phyloP scores from a whole-genome alignment of 2,113 vertebrate genomes.

The Globicephala melas region DNA sequence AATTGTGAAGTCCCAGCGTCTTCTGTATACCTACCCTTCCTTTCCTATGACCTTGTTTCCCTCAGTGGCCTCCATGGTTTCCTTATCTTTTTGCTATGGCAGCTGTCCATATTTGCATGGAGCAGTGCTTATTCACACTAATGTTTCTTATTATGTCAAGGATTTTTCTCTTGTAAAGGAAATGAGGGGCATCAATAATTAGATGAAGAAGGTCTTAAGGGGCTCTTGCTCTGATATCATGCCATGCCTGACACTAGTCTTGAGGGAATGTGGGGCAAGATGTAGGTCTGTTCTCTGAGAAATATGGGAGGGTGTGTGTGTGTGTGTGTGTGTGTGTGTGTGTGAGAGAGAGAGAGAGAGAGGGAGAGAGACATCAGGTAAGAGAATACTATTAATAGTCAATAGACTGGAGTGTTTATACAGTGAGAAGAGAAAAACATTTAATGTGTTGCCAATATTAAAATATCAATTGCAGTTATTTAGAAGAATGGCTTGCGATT shows the following conservation, averaged over 20 bases:
- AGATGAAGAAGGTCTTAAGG: background rate
- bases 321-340: background rate
- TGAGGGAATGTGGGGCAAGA: no score
- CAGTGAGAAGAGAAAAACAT: background rate
- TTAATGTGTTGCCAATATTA: background rate
- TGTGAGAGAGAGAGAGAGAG: background rate
- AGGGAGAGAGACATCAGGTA: background rate
- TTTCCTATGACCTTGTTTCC: background rate
- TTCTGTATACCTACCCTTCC: background rate
- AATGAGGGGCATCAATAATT: background rate
- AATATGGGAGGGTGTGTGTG: background rate
- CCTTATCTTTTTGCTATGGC: background rate
- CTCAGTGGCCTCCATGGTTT: background rate
- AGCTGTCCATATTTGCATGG: background rate
- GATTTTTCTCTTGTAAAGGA: background rate
- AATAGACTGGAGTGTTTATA: background rate
- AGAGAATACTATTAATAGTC: background rate
- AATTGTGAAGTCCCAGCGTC: background rate
- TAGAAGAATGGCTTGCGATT: background rate
- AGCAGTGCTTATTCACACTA: background rate
- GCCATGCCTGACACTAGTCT: background rate
- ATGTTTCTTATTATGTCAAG: background rate
- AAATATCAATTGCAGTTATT: background rate
- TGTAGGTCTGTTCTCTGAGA: background rate
- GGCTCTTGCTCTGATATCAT: background rate